Conservation (phyloP, 2,888 invertebrate genomes). For the Morinoia aosen region DNA sequence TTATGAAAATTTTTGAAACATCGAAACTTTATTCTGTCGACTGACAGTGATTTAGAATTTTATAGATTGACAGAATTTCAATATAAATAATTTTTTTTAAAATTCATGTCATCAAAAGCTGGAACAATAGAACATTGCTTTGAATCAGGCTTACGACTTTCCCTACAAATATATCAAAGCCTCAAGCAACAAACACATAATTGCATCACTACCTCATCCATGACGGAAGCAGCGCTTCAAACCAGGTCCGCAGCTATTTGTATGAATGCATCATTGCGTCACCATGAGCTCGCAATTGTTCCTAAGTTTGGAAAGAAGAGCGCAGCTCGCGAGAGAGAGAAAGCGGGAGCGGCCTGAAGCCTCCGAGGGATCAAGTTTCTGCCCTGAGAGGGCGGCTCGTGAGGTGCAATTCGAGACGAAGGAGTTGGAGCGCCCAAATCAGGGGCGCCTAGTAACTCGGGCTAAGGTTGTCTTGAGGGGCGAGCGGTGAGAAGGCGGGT, state of each 20-base stretch:
- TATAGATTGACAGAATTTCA: no score
- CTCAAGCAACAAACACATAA: no score
- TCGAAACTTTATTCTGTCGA: no score
- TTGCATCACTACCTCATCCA: no score
- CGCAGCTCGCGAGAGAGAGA: background rate
- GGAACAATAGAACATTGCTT: no score
- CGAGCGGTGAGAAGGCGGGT: background rate
- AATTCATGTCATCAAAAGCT: no score
- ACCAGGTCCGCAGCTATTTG: background rate
- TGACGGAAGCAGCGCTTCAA: background rate
- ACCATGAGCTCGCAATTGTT: background rate
- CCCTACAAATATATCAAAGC: no score
- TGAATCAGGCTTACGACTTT: no score
- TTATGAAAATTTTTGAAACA: no score
- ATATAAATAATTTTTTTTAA: no score
- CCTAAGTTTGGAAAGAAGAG: background rate
- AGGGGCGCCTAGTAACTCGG: background rate
- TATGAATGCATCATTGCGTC: background rate
- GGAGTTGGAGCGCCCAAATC: background rate
- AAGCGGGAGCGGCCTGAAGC: background rate
- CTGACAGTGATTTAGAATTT: no score
- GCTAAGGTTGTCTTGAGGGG: background rate
- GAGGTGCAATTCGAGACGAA: background rate
- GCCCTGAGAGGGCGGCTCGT: background rate
- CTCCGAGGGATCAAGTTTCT: background rate